Evolutionary conservation across 2,888 invertebrate species (phyloP), one percentile per base, ranked within the genome.

Genomic region (Leptura quadrifasciata): DNA sequence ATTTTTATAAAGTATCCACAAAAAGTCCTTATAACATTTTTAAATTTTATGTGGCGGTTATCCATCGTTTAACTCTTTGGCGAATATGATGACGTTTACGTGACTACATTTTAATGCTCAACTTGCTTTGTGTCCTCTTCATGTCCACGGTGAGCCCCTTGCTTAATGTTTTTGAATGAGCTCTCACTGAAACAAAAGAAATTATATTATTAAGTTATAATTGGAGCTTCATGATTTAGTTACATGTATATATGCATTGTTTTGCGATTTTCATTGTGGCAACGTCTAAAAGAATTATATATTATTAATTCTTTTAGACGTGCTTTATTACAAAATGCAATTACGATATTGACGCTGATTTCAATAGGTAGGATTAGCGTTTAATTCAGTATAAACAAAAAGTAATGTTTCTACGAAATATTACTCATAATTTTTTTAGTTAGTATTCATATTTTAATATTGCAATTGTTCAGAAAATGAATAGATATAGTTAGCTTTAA

Each of bases 1-100:
- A 87, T 83, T 80, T 86, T 87, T 18, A 86, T 81, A 61, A 85
- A 84, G 75, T 82, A 82, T 68, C 85, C 85, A 73, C 77, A 81
- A 74, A 86, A 85, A 76, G 85, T 86, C 73, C 85, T 76, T 75
- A 83, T 76, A 72, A 79, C 76, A 74, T 83, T 84, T 77, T 83
- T 84, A 6, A 80, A 74, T 15, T 76, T 61, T 31, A 73, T 64
- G 17, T 67, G 31, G 15, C 71, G 65, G 54, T 81, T 76, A 31
- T 61, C 71, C 77, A 75, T 79, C 39, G 39, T 39, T 12, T 15
- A 39, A 39, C 6, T 39, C 10, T 10, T 39, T 3, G 39, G 15
- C 15, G 39, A 10, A 39, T 39, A 39, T 39, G 15, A 54, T 47
- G 27, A 52, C 6, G n/a, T 9, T 31, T 27, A 60, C 71, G 61